Evolutionary conservation across 2,888 invertebrate species (phyloP), one percentile per base, ranked within the genome.

Genomic region (Orthonychiurus folsomi): DNA sequence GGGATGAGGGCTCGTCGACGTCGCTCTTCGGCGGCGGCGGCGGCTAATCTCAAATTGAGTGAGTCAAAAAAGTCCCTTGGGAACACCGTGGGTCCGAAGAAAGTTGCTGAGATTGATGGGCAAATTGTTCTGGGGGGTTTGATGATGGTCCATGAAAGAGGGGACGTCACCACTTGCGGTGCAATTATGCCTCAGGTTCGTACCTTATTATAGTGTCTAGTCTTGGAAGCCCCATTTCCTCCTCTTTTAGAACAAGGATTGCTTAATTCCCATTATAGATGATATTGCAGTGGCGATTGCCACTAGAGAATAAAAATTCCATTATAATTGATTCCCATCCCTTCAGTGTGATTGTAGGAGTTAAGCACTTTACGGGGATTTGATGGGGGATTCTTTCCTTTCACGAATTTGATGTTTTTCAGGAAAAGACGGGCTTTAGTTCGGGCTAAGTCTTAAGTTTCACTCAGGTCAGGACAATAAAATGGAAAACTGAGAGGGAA

Each of bases 81-180:
- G 21, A 23, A n/a, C 3, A 3, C 59, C 24, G 2, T 66, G 61
- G 66, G 63, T 50, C 86, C 89, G 2, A 92, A 91, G 74, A 84
- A 87, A 74, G 89, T 91, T 73, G 89, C 92, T 0, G 85, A 88
- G 3, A 85, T 93, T 56, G 89, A 91, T 75, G 94, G 94, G 0
- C 88, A 93, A 75, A 80, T 94, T 54, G 84, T 92, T 9, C 81
- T 94, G 1, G 94, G 94, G 3, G 94, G 93, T 0, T 79, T 94
- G 56, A 93, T 94, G 90, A 94, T 94, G 90, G 87, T 94, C 0
- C 94, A 94, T 76, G 93, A 93, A 74, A 80, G 94, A 25, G 89
- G 90, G 71, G 93, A 93, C 73, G 84, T 84, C 56, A 84, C 88
- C 75, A 90, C 88, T 1, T 94, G 94, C 75, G 94, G 94, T 0